These are phyloP conservation scores for Batillaria attramentaria DNA, from an alignment of 1,140 invertebrate genomes.

Conservation along the genomic window DNA sequence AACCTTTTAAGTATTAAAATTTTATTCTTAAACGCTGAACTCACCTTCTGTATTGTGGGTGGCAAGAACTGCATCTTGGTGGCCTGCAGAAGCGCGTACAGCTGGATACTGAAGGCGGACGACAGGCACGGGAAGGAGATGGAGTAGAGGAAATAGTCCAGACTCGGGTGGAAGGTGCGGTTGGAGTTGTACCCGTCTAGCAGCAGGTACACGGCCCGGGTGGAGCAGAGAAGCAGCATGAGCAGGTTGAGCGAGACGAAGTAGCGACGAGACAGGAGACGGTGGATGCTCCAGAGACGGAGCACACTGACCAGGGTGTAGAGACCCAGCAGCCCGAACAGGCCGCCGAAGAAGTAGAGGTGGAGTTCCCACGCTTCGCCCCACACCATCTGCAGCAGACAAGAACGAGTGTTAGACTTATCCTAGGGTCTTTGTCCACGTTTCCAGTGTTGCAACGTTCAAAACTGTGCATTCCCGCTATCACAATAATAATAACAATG, in stretches of 20 bases:
- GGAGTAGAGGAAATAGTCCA: slow-evolving; percentile 83
- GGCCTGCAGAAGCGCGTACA: slow-evolving; percentile 85
- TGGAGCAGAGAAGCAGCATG: slow-evolving; percentile 83
- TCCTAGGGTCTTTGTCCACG: neutral
- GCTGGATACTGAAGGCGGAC: slow-evolving; percentile 87
- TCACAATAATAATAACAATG: neutral
- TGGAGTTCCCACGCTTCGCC: slow-evolving; percentile 90
- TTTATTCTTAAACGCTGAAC: too few species aligned
- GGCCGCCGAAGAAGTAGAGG: slow-evolving; percentile 85
- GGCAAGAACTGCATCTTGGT: slow-evolving; percentile 71
- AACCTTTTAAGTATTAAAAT: too few species aligned
- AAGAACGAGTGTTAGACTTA: neutral
- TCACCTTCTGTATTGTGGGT: slow-evolving; percentile 75
- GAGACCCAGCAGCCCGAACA: slow-evolving; percentile 85
- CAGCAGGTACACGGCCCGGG: slow-evolving; percentile 88
- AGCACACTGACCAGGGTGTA: slow-evolving; percentile 78
- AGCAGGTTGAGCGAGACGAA: slow-evolving; percentile 87
- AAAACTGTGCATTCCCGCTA: neutral
- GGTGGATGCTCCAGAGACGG: slow-evolving; percentile 56
- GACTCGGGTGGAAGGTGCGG: slow-evolving; percentile 82
- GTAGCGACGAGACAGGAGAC: slow-evolving; percentile 76
- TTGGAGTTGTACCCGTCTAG: slow-evolving; percentile 91
- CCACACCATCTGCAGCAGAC: slow-evolving; percentile 59
- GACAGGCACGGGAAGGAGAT: slow-evolving; percentile 80
- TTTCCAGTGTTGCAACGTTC: neutral